These are phyloP conservation scores for Sardinella longiceps DNA, from an alignment of 2,797 vertebrate species.

Conservation along the genomic window DNA sequence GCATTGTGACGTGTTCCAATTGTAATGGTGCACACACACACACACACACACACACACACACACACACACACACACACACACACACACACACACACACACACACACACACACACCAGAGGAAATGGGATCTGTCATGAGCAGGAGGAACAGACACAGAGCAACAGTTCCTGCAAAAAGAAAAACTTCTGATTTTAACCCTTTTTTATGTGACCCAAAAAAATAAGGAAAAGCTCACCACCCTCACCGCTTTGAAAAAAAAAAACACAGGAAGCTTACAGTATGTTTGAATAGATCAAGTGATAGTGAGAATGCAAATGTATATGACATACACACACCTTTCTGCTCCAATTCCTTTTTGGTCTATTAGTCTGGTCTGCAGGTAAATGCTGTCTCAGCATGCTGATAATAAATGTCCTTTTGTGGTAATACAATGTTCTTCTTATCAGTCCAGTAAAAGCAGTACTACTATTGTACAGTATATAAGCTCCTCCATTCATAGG, in stretches of 20 bases:
- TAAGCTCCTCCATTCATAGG: background rate
- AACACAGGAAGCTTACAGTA: background rate
- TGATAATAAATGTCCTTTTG: background rate
- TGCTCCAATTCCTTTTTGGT: background rate
- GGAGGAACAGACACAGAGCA: background rate
- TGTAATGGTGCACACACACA: slow-evolving; percentile 2
- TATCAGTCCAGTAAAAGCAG: background rate
- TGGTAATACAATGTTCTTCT: slow-evolving; percentile 13
- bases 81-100: background rate
- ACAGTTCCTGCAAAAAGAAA: background rate
- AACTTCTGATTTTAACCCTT: background rate
- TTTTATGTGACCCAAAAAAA: background rate
- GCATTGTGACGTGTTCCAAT: background rate
- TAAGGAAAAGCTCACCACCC: background rate
- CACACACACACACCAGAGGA: background rate
- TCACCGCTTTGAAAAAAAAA: background rate
- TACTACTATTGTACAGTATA: background rate
- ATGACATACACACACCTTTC: background rate
- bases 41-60: background rate
- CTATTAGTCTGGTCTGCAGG: background rate
- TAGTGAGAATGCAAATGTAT: background rate
- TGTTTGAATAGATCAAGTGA: background rate
- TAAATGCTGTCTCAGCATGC: background rate
- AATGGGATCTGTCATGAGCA: background rate
- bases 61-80: slow-evolving; percentile 9